Evolutionary conservation across 2,113 vertebrate genomes (phyloP).

Genomic region (Embiotoca jacksoni): DNA sequence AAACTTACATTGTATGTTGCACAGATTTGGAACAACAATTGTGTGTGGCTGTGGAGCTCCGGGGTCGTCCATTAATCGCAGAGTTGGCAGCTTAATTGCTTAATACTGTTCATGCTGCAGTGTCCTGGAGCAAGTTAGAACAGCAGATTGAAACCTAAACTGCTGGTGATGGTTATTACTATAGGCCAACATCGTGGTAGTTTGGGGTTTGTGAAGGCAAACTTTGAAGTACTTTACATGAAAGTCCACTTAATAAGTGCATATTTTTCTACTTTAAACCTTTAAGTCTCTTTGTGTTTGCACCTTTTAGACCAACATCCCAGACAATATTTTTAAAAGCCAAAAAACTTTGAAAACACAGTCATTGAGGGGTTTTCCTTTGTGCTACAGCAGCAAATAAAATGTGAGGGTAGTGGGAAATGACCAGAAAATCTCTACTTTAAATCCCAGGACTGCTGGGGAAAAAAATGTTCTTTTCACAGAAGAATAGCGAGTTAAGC

Average conservation of each 20-base stretch:
- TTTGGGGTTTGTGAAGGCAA: not conserved
- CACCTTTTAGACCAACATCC: too few species aligned
- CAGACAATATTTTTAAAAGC: too few species aligned
- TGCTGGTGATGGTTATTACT: not conserved
- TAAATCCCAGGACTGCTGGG: slow-evolving; percentile 15
- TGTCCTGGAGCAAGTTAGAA: not conserved
- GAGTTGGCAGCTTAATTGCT: too few species aligned
- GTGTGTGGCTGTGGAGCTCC: not conserved
- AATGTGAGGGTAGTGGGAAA: slow-evolving; percentile 7
- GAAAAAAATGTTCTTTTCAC: slow-evolving; percentile 20
- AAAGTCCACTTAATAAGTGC: not conserved
- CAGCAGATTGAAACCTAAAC: not conserved
- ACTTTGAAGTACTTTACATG: not conserved
- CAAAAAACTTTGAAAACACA: too few species aligned
- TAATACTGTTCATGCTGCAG: too few species aligned
- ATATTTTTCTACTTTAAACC: not conserved
- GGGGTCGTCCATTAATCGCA: too few species aligned
- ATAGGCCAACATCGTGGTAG: not conserved
- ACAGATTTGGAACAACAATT: too few species aligned
- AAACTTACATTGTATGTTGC: not conserved
- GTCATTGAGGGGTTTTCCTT: not conserved
- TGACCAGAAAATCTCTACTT: slow-evolving; percentile 16
- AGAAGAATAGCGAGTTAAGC: slow-evolving; percentile 5
- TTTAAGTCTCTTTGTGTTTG: not conserved
- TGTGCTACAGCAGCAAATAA: slow-evolving; percentile 3